phyloP scores from a whole-genome alignment of 1,140 invertebrate genomes.

The Solen grandis region DNA sequence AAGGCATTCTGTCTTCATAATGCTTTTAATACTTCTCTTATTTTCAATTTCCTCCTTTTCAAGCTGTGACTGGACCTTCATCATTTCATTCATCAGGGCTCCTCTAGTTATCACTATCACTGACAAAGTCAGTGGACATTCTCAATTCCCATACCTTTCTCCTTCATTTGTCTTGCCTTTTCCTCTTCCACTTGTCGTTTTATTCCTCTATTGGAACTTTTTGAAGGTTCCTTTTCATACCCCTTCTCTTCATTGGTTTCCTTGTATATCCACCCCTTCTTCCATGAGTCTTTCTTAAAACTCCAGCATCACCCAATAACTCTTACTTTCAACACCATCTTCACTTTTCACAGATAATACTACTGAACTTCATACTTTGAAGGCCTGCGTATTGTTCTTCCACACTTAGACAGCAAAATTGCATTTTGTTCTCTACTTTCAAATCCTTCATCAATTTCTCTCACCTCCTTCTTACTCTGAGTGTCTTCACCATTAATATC shows the following conservation, averaged over 20 bases:
- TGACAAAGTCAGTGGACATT: not conserved
- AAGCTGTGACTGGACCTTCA: not conserved
- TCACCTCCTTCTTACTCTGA: constrained; percentile 5
- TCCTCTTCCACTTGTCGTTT: not conserved
- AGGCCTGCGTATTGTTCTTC: not conserved
- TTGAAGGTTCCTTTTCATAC: not conserved
- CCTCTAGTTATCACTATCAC: not conserved
- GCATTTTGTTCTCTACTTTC: not conserved
- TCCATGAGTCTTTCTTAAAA: not conserved
- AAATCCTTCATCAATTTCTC: too few relatives aligned
- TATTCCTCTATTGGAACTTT: not conserved
- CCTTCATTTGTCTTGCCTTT: constrained; percentile 2
- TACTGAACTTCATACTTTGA: not conserved
- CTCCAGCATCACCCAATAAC: not conserved
- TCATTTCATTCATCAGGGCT: not conserved
- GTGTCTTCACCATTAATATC: not conserved
- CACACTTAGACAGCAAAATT: constrained; percentile 4
- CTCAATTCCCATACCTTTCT: not conserved
- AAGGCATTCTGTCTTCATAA: constrained; percentile 63
- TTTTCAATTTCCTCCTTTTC: not conserved
- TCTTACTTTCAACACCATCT: not conserved
- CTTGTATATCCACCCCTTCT: not conserved
- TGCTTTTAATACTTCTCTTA: constrained; percentile 29
- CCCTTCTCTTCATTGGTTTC: not conserved
- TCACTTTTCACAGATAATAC: not conserved